These are phyloP conservation scores for Lophius piscatorius DNA, from an alignment of 2,113 vertebrate genomes.

Conservation along the genomic window DNA sequence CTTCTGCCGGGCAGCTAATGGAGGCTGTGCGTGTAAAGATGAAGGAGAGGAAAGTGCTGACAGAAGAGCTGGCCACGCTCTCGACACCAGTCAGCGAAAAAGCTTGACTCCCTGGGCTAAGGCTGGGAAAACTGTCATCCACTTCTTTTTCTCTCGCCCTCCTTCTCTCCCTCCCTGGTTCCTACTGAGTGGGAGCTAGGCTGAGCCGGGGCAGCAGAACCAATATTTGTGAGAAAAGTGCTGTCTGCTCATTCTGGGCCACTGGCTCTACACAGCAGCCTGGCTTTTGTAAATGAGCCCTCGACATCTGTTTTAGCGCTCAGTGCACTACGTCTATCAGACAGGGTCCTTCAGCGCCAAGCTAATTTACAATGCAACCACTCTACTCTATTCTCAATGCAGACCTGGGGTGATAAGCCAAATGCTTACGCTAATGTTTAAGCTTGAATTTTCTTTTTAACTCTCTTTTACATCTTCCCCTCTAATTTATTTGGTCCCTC, in stretches of 20 bases:
- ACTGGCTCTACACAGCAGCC: conserved; percentile 66
- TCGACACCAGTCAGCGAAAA: conserved; percentile 81
- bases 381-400: conserved; percentile 28
- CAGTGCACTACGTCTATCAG: conserved; percentile 63
- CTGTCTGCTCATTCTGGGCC: conserved; percentile 65
- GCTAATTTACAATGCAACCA: conserved; percentile 69
- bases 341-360: conserved; percentile 61
- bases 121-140: conserved; percentile 79
- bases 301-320: conserved; percentile 76
- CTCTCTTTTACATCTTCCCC: conserved; percentile 28
- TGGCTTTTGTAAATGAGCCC: conserved; percentile 75
- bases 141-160: conserved; percentile 43
- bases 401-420: conserved; percentile 64
- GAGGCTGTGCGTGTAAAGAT: conserved; percentile 89
- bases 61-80: conserved; percentile 87
- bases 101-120: conserved; percentile 80
- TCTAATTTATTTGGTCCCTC: conserved; percentile 58
- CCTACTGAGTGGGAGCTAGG: conserved; percentile 63
- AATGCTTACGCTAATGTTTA: conserved; percentile 71
- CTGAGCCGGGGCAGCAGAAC: conserved; percentile 70
- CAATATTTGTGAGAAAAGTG: conserved; percentile 73
- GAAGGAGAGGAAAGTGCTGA: conserved; percentile 90
- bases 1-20: conserved; percentile 88
- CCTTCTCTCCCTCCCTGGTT: conserved; percentile 35
- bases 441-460: conserved; percentile 31